Evolutionary conservation across 2,888 invertebrate species (phyloP), one percentile per base, ranked within the genome.

Genomic region (Pammene aurita): DNA sequence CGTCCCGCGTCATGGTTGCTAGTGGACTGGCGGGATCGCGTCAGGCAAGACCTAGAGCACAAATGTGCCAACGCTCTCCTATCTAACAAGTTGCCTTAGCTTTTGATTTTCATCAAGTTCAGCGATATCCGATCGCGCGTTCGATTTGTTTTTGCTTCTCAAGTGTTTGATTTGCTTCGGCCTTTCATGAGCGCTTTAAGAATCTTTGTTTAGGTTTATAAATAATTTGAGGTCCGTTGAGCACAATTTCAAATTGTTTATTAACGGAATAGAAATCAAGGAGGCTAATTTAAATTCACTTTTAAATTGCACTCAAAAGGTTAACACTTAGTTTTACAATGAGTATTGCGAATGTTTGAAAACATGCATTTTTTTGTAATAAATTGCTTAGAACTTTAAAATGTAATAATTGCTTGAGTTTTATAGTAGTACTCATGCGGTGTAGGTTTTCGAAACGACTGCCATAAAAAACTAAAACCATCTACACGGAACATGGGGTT

Each of bases 1-100:
- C 71, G 71, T 68, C 68, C 64, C 71, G 67, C 71, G 71, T 71
- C 71, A 71, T 71, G 68, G 71, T 56, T 67, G 44, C 48, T 35
- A 50, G 64, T 63, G 65, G 41, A 71, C 71, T 71, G 71, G 60
- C 69, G 69, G 65, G 71, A 65, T 57, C 63, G 58, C 46, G 67
- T 54, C 67, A 52, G 35, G 64, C 68, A 58, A 64, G 46, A 61
- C 65, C 65, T 64, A 71, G 71, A 63, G 68, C 71, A 68, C 68
- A 71, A 71, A 68, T 71, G 63, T 67, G 70, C 66, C 66, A 71
- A 65, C 71, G 68, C 71, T 70, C 63, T 58, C 67, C 71, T 71
- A 52, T 52, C 66, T 66, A 63, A 54, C 61, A 44, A 61, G 16
- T 34, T 35, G 70, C 35, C 50, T 69, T 66, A 57, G 55, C 66